These are phyloP conservation scores for Perca fluviatilis DNA, from an alignment of 2,113 vertebrate species.

Conservation along the genomic window DNA sequence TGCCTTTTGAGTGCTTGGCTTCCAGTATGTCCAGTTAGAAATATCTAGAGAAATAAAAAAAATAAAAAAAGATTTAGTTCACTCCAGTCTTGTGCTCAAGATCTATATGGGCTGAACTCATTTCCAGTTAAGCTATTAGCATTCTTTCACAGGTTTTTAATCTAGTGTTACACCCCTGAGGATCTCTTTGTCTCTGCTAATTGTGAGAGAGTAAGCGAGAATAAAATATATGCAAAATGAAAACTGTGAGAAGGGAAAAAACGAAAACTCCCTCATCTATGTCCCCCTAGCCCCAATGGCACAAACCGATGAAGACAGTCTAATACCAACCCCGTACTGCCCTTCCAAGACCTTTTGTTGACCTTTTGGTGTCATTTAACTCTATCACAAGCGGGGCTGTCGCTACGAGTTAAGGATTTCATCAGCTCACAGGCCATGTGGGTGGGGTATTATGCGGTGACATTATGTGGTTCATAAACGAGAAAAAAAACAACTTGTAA, in stretches of 20 bases:
- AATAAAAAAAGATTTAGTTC: background rate
- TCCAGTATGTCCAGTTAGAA: background rate
- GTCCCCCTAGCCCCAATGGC: slow-evolving; percentile 39
- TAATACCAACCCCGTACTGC: slow-evolving; percentile 60
- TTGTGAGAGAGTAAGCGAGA: slow-evolving; percentile 34
- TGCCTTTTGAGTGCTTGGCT: background rate
- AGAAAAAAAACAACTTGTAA: background rate
- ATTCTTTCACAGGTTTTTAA: slow-evolving; percentile 40
- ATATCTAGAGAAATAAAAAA: background rate
- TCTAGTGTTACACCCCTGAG: slow-evolving; percentile 29
- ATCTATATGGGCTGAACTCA: slow-evolving; percentile 5
- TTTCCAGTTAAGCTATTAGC: slow-evolving; percentile 45
- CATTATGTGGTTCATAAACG: background rate
- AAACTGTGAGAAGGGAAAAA: background rate
- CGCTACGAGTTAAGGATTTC: slow-evolving; percentile 54
- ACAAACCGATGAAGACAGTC: slow-evolving; percentile 54
- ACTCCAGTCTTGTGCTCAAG: background rate
- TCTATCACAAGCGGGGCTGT: slow-evolving; percentile 57
- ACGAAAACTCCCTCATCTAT: slow-evolving; percentile 35
- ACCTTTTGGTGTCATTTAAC: slow-evolving; percentile 79
- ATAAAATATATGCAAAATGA: slow-evolving; percentile 19
- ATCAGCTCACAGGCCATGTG: slow-evolving; percentile 27
- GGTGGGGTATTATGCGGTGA: slow-evolving; percentile 8
- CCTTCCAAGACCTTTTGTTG: slow-evolving; percentile 80
- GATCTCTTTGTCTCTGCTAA: slow-evolving; percentile 49